Evolutionary conservation across 1,140 invertebrate genomes (phyloP), one percentile per base, ranked within the genome.

Genomic region (Calliphora vicina): DNA sequence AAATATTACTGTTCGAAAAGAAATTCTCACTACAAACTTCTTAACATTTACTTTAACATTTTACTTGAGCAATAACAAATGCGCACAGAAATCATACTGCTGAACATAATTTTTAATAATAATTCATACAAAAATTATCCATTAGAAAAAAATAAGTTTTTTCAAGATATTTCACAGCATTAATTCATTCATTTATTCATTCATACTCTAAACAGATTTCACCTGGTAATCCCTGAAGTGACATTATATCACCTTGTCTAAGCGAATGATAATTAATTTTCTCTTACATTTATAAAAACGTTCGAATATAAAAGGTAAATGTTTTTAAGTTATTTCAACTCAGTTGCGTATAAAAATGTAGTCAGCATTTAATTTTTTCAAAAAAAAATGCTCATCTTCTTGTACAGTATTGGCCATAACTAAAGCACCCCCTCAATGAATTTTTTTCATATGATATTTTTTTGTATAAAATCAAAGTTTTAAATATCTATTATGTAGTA

Each of bases 161-260:
- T 57, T 5, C 50, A n/a, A n/a, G n/a, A n/a, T n/a, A n/a, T n/a
- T 57, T 57, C n/a, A 17, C 50, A 57, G 50, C n/a, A 6, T 57
- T 57, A n/a, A n/a, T n/a, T n/a, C n/a, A n/a, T 57, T 57, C 12
- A 15, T n/a, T 57, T 57, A 17, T 57, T 57, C 61, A 67, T 67
- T 67, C 61, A 67, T 67, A 67, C 20, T 67, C 25, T 25, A 23
- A 23, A 67, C 61, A 23, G 61, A 67, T 67, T 67, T 67, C 61
- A 67, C 61, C 61, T 67, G 20, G 61, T 67, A 67, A 67, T 67
- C 61, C 20, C 61, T 67, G 61, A 67, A 23, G 61, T 67, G 61
- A 67, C 61, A 67, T 67, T 67, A 67, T 67, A 67, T 67, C 61
- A 67, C 61, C 61, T 67, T 67, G 61, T 67, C 61, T 67, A 67